Evolutionary conservation across 2,797 vertebrate species (phyloP).

Genomic region (Characodon lateralis): DNA sequence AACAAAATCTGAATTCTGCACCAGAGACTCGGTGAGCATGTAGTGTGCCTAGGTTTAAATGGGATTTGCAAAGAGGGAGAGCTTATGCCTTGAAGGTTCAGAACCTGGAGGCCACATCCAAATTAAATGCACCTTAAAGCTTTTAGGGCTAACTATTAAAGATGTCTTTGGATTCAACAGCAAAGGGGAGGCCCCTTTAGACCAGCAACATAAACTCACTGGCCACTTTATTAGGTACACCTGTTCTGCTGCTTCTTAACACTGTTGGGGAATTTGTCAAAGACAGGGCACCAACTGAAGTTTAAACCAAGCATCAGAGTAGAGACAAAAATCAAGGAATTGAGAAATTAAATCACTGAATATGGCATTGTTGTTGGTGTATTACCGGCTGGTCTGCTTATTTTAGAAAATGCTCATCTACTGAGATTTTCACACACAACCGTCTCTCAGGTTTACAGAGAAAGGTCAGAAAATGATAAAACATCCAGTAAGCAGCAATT

Average conservation of each 20-base stretch:
- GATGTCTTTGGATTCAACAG: background rate
- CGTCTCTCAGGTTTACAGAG: background rate
- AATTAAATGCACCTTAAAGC: constrained; percentile 24
- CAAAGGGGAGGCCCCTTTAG: background rate
- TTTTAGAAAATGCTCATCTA: background rate
- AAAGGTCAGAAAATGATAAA: background rate
- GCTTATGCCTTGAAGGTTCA: background rate
- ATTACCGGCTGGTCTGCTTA: background rate
- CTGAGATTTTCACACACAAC: background rate
- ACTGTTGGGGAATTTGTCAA: background rate
- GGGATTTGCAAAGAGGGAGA: constrained; percentile 22
- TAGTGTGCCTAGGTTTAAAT: constrained; percentile 12
- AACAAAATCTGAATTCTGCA: constrained; percentile 10
- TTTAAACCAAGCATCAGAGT: background rate
- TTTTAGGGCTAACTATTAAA: constrained; percentile 15
- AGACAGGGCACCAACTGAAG: background rate
- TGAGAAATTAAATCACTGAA: background rate
- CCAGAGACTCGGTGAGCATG: background rate
- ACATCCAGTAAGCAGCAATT: background rate
- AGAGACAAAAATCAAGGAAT: background rate
- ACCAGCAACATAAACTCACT: background rate
- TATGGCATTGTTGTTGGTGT: background rate
- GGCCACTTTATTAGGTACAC: background rate
- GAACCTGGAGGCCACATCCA: background rate
- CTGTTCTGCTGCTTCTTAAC: background rate